Percentiles rank a stretch among this genome's conserved stretches.
Conservation (phyloP, 2,797 vertebrate species). For the Sebastes kiyomatsui region DNA sequence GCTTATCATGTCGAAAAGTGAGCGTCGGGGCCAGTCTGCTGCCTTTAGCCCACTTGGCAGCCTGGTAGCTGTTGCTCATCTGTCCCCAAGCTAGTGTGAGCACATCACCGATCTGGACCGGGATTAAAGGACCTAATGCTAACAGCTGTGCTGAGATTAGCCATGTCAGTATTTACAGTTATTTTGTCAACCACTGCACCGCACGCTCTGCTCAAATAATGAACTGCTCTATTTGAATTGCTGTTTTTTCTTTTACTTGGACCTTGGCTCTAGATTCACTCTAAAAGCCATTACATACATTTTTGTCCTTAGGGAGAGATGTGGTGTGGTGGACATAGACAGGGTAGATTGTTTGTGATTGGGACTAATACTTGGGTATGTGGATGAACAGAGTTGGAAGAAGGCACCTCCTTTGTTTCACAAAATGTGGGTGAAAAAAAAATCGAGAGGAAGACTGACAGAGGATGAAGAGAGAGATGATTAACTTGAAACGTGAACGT, state of each 20-base stretch:
- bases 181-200: conserved; percentile 74
- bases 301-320: neutral
- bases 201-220: conserved; percentile 56
- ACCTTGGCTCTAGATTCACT: neutral
- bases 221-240: conserved; percentile 52
- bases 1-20: conserved; percentile 74
- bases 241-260: conserved; percentile 12
- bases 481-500: conserved; percentile 49
- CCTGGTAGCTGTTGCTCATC: conserved; percentile 77
- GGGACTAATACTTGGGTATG: conserved; percentile 13
- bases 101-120: conserved; percentile 77
- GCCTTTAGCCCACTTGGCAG: conserved; percentile 81
- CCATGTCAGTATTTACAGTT: conserved; percentile 80
- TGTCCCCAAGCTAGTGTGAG: conserved; percentile 76
- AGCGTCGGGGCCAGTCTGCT: conserved; percentile 68
- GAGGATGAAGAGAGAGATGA: conserved; percentile 46
- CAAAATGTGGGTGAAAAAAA: neutral
- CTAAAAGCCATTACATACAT: neutral
- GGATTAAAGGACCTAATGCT: conserved; percentile 80
- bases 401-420: conserved; percentile 31
- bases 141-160: conserved; percentile 83
- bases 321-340: conserved; percentile 3
- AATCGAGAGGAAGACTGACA: conserved; percentile 34
- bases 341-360: conserved; percentile 7
- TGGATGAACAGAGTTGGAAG: conserved; percentile 42